phyloP scores from a whole-genome alignment of 2,113 vertebrate species.

The western clawed frog (Xenopus tropicalis) region UCB_Xtro_10.0 CM004446.2:36620501-36621000 shows the following conservation, averaged over 20 bases:
- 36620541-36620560: not conserved
- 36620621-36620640: conserved; percentile 15
- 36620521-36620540: not conserved
- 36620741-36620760: not conserved
- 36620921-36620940: too few species aligned
- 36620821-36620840: not conserved
- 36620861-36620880: too few species aligned
- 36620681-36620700: not conserved
- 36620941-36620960: too few species aligned
- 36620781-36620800: not conserved
- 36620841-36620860: conserved; percentile 1
- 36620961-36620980: too few species aligned
- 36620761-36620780: not conserved
- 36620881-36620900: too few species aligned
- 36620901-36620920: too few species aligned
- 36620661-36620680: conserved; percentile 3
- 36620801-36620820: not conserved
- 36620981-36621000: too few species aligned
- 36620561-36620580: conserved; percentile 6
- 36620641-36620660: conserved; percentile 2
- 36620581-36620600: conserved; percentile 25
- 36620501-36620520: conserved; percentile 2
- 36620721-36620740: not conserved
- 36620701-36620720: not conserved
- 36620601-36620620: conserved; percentile 42